Base-by-base conservation (phyloP, 2,888 invertebrate genomes). In the Drosophila robusta region DNA sequence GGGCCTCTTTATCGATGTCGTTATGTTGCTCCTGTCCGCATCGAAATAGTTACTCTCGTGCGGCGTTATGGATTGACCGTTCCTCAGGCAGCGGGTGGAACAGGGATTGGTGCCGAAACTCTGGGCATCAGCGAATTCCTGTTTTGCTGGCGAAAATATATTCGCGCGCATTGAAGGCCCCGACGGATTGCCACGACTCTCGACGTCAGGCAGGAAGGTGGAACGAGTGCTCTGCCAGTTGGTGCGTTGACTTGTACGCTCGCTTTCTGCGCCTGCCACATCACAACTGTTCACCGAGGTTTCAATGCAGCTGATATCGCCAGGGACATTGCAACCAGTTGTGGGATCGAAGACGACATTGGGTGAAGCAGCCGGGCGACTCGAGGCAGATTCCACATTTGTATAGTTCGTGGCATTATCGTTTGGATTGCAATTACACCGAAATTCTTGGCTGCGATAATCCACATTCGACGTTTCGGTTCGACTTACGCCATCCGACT, bases 1-100 rank as follows among this genome's bases (percentile, higher is more conserved):
- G 12, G 38, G n/a, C 14, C 32, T 46, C n/a, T 42, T 51, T 4
- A 39, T 3, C 0, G 66, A 68, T 34, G 66, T 68, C 12, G 18
- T 16, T 18, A 67, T 68, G 9, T 44, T 24, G 12, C 39, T 36
- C 9, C 4, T 16, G 34, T 54, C 54, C 5, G 24, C 24, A 44
- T 54, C 34, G 7, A 34, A 36, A 54, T 24, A 54, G 8, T 12
- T 12, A 4, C 24, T 7, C 3, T 2, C 9, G 2, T 29, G 29
- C 24, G 24, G 12, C 34, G 22, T 24, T 44, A 0, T 4, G 18
- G 16, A n/a, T 8, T 42, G 2, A 0, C 16, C 11, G 14, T 18
- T n/a, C 1, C 18, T 9, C 5, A 11, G 9, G 1, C n/a, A 29
- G 14, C 8, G n/a, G 14, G 14, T 14, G 14, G 14, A 38, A 14